phyloP scores from a whole-genome alignment of 2,113 vertebrate species.

The Struthidea cinerea region DNA sequence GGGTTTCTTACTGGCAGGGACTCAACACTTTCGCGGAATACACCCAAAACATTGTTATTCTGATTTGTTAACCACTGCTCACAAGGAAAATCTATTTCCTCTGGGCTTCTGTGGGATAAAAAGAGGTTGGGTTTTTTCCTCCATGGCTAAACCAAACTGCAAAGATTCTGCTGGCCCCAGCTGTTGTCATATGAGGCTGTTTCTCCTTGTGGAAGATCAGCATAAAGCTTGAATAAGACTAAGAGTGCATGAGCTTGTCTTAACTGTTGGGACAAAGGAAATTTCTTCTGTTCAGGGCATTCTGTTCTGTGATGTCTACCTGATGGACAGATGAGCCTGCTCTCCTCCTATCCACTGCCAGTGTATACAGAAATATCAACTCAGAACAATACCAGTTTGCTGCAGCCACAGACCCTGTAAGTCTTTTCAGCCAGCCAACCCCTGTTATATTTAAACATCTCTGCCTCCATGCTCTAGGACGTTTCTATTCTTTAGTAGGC shows the following conservation, averaged over 20 bases:
- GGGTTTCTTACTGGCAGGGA: conserved; percentile 30
- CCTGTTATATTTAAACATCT: background rate
- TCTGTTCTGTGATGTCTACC: background rate
- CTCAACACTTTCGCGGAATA: background rate
- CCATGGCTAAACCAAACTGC: background rate
- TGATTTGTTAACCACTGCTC: conserved; percentile 15
- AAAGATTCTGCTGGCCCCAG: background rate
- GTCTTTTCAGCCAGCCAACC: background rate
- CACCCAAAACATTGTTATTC: conserved; percentile 19
- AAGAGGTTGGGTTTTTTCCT: background rate
- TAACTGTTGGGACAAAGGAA: background rate
- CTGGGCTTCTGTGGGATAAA: background rate
- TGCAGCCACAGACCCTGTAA: background rate
- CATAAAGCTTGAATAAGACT: background rate
- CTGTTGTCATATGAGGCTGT: background rate
- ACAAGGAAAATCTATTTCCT: background rate
- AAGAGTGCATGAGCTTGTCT: background rate
- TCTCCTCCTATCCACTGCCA: background rate
- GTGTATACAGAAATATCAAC: background rate
- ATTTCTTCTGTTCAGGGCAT: background rate
- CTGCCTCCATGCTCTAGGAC: background rate
- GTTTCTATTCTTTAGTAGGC: background rate
- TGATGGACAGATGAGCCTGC: background rate
- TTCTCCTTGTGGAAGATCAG: background rate
- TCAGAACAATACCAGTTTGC: background rate